Evolutionary conservation across 2,888 invertebrate genomes (phyloP), one percentile per base, ranked within the genome.

Genomic region (Drosophila mulleri): DNA sequence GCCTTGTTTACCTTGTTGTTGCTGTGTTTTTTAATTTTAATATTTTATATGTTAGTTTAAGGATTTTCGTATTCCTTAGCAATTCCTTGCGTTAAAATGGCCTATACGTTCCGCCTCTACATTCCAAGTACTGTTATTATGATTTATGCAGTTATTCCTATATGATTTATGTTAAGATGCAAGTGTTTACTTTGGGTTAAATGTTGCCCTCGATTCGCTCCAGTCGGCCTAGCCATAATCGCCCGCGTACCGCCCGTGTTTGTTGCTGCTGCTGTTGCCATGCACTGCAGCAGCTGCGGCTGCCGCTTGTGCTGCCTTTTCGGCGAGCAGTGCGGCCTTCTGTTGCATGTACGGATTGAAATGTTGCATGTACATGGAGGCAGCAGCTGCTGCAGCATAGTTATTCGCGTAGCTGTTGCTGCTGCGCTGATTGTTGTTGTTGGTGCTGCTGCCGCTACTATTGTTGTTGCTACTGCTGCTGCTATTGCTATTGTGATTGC

Each of bases 281-380:
- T 75, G 75, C 20, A 53, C 50, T 6, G 71, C 65, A 6, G 81
- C 50, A 2, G 67, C 71, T 8, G 81, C 75, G 9, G 84, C 78
- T 29, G 86, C 88, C 32, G 90, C 86, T 37, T 85, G 82, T 39
- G 90, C 81, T 37, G 90, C 84, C 70, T 86, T 86, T n/a, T 86
- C 85, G 23, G 83, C 83, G 14, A 90, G 81, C 68, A 82, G 63
- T 14, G 80, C 87, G n/a, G 85, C 87, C 73, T 85, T 87, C 56
- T 83, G 90, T 67, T 90, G 88, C 80, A 88, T 78, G 54, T 87
- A 87, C 37, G 87, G 87, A 87, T 87, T 87, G 35, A 87, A 87
- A 67, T 91, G 83, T 67, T 83, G 91, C 90, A 91, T 90, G 70
- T 91, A 90, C 74, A 89, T 89, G 29, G 82, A 89, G 18, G 84